Conservation (phyloP, 2,113 vertebrate genomes). For the Lepisosteus oculatus region DNA sequence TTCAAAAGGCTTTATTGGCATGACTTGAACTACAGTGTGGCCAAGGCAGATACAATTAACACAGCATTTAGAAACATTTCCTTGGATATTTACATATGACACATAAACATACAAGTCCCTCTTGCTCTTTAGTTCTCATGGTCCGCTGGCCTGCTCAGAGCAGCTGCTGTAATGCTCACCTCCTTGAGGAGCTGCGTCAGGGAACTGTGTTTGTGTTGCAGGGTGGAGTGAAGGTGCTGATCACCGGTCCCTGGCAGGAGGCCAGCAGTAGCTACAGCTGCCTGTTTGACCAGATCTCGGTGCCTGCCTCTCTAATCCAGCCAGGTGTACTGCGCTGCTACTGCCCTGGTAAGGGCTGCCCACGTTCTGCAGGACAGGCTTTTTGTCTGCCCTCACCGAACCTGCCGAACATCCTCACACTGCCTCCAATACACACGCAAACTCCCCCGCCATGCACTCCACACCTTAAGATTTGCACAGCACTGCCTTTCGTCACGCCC, state of each 20-base stretch:
- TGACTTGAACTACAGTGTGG: no score
- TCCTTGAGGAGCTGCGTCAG: constrained; percentile 26
- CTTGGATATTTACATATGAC: no score
- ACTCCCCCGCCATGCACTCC: background rate
- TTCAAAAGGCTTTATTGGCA: no score
- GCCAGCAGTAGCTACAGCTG: constrained; percentile 96
- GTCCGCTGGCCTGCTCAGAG: no score
- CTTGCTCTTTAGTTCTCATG: no score
- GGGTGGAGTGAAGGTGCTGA: constrained; percentile 97
- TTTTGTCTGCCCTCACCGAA: background rate
- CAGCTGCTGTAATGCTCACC: no score
- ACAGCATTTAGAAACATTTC: no score
- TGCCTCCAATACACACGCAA: constrained; percentile 1
- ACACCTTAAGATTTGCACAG: background rate
- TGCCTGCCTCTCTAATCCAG: constrained; percentile 95
- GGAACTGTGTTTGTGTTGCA: constrained; percentile 48
- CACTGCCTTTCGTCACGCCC: background rate
- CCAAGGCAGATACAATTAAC: no score
- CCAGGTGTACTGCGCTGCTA: constrained; percentile 96
- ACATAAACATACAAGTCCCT: no score
- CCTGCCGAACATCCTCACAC: background rate
- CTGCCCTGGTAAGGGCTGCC: constrained; percentile 81
- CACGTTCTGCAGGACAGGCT: background rate
- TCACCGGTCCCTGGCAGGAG: constrained; percentile 97
- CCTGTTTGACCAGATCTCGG: constrained; percentile 96